Percentiles rank a stretch among this genome's conserved stretches.
These are phyloP conservation scores for Gallirallus australis DNA, from an alignment of 2,797 vertebrate genomes.

Conservation along the genomic window DNA sequence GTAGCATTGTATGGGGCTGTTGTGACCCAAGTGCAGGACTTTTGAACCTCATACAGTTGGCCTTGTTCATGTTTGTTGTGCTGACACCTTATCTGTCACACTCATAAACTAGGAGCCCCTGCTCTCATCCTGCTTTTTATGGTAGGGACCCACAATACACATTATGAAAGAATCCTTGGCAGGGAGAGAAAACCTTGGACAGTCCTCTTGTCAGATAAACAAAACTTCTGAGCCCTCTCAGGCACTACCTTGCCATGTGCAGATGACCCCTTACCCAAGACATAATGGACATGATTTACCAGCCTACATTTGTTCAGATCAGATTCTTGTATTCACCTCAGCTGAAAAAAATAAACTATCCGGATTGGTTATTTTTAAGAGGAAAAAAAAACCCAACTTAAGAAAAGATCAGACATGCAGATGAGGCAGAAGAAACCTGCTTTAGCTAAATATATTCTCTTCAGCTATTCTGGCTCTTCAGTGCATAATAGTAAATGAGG, in stretches of 20 bases:
- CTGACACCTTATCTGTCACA: background rate
- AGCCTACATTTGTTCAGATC: background rate
- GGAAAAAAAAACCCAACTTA: background rate
- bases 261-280: background rate
- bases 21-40: too few species aligned
- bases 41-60: too few species aligned
- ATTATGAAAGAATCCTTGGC: background rate
- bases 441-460: background rate
- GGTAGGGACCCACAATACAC: background rate
- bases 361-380: background rate
- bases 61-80: background rate
- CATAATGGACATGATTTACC: background rate
- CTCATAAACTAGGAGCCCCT: background rate
- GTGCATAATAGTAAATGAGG: background rate
- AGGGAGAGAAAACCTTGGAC: background rate
- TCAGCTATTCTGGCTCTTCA: background rate
- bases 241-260: background rate
- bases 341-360: background rate
- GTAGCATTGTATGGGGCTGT: too few species aligned
- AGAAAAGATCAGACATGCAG: background rate
- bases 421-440: background rate
- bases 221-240: background rate
- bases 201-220: background rate
- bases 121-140: background rate
- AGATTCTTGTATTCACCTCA: background rate